These are phyloP conservation scores for Rhabditoides inermis DNA, from an alignment of 2,888 invertebrate genomes.

Conservation along the genomic window DNA sequence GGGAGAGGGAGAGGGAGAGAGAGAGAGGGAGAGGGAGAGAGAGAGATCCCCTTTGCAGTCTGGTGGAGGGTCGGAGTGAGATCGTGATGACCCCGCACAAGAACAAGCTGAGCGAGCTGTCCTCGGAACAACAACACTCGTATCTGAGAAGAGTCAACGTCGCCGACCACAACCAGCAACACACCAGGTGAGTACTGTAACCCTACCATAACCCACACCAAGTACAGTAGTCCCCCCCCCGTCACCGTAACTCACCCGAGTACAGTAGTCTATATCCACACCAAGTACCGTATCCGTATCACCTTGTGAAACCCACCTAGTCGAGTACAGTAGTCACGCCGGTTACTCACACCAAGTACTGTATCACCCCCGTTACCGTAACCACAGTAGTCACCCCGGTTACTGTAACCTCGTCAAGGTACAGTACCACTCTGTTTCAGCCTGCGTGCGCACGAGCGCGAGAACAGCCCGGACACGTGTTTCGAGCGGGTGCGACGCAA, in stretches of 20 bases:
- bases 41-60: conserved; percentile 20
- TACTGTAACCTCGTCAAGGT: too few species aligned
- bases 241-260: too few species aligned
- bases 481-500: conserved; percentile 22
- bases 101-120: conserved; percentile 38
- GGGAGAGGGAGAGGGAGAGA: neutral
- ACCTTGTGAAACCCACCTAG: conserved; percentile 4
- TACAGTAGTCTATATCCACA: too few species aligned
- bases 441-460: conserved; percentile 24
- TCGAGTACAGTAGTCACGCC: too few species aligned
- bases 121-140: conserved; percentile 26
- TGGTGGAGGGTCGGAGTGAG: conserved; percentile 35
- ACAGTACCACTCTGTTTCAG: too few species aligned
- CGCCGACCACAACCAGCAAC: conserved; percentile 36
- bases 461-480: conserved; percentile 30
- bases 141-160: conserved; percentile 38
- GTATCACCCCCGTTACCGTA: too few species aligned
- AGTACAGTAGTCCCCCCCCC: too few species aligned
- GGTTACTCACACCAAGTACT: too few species aligned
- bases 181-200: too few species aligned
- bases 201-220: too few species aligned
- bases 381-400: too few species aligned
- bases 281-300: too few species aligned
- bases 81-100: conserved; percentile 50
- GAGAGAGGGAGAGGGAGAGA: conserved; percentile 3